These are phyloP conservation scores for Serinus canaria DNA, from an alignment of 2,113 vertebrate genomes.

Conservation along the genomic window DNA sequence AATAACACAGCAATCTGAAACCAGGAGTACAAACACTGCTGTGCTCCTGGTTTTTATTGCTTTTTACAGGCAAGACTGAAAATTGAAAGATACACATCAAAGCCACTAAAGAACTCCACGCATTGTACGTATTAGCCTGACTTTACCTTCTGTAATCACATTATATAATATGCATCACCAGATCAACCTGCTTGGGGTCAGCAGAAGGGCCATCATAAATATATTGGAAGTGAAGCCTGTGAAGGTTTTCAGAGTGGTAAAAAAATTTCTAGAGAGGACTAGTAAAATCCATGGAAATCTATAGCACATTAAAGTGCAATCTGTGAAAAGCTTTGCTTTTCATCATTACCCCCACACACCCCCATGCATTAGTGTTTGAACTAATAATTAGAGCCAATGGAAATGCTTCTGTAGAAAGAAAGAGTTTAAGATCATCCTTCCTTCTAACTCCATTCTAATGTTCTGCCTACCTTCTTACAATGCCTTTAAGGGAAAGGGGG, in stretches of 20 bases:
- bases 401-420: slow-evolving; percentile 46
- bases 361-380: not conserved
- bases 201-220: slow-evolving; percentile 32
- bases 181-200: slow-evolving; percentile 60
- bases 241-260: slow-evolving; percentile 54
- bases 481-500: slow-evolving; percentile 7
- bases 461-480: slow-evolving; percentile 43
- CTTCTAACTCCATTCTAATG: slow-evolving; percentile 8
- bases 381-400: slow-evolving; percentile 56
- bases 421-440: slow-evolving; percentile 1
- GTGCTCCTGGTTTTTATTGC: not conserved
- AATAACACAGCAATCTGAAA: slow-evolving; percentile 37
- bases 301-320: slow-evolving; percentile 41
- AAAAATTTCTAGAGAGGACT: slow-evolving; percentile 15
- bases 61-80: slow-evolving; percentile 52
- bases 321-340: slow-evolving; percentile 55
- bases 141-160: slow-evolving; percentile 66
- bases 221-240: slow-evolving; percentile 56
- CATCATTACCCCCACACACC: not conserved
- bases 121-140: slow-evolving; percentile 43
- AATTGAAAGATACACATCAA: slow-evolving; percentile 74
- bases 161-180: slow-evolving; percentile 63
- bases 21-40: slow-evolving; percentile 11
- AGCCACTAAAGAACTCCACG: slow-evolving; percentile 52
- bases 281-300: slow-evolving; percentile 61